These are phyloP conservation scores for Benitochromis conjunctus DNA, from an alignment of 2,113 vertebrate genomes.

Conservation along the genomic window DNA sequence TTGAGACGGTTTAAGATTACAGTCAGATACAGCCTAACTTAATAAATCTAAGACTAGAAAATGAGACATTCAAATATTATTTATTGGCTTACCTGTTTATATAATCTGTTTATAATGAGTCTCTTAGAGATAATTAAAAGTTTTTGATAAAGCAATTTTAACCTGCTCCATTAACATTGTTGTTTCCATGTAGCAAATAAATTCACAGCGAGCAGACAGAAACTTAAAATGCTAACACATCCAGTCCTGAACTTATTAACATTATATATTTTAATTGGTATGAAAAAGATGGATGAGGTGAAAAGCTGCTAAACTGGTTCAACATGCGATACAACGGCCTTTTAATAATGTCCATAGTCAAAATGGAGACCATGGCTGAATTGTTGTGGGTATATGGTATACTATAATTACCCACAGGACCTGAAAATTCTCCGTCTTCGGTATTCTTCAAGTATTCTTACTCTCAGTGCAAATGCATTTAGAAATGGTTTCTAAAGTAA, in stretches of 20 bases:
- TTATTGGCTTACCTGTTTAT: background rate
- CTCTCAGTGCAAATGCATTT: background rate
- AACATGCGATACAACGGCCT: fast-evolving
- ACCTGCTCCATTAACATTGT: background rate
- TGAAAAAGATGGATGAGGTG: background rate
- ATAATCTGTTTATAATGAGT: background rate
- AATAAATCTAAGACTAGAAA: background rate
- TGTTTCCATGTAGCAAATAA: background rate
- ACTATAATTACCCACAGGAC: background rate
- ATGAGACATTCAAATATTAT: background rate
- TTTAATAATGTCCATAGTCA: background rate
- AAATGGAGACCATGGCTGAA: background rate
- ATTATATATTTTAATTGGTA: background rate
- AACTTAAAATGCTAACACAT: background rate
- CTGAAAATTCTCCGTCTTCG: background rate
- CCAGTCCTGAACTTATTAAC: background rate
- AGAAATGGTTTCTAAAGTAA: background rate
- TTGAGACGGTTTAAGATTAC: background rate
- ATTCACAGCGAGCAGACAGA: fast-evolving
- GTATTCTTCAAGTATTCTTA: background rate
- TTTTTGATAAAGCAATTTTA: background rate
- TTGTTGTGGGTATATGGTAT: background rate
- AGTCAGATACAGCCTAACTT: background rate
- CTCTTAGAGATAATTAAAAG: background rate
- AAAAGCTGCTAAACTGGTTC: background rate